phyloP scores from a whole-genome alignment of 1,140 invertebrate genomes.

The Formica selysi region DNA sequence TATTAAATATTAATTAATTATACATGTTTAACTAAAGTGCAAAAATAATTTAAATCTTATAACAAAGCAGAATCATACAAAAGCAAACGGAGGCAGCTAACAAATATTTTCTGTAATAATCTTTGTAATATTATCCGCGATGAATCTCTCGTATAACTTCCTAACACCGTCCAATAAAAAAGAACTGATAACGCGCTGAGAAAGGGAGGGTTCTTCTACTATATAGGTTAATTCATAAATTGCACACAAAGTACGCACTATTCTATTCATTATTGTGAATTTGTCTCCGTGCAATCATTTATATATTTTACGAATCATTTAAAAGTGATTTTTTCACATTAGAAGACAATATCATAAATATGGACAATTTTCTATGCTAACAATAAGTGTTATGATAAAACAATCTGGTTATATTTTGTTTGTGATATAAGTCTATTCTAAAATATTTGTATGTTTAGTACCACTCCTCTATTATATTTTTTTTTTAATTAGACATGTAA shows the following conservation, averaged over 20 bases:
- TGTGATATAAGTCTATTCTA: background rate
- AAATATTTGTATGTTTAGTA: background rate
- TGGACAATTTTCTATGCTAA: slow-evolving; percentile 10
- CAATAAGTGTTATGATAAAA: background rate
- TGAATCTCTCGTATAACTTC: slow-evolving; percentile 23
- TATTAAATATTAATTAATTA: background rate
- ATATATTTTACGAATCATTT: background rate
- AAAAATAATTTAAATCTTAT: background rate
- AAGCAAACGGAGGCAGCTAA: background rate
- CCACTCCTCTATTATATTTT: background rate
- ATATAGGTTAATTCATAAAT: slow-evolving; percentile 26
- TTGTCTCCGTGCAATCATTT: background rate
- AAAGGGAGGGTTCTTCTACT: background rate
- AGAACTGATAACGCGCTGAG: slow-evolving; percentile 10
- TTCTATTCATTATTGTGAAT: slow-evolving; percentile 6
- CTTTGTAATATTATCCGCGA: slow-evolving; percentile 21
- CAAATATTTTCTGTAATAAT: slow-evolving; percentile 2
- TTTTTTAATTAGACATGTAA: background rate
- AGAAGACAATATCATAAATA: background rate
- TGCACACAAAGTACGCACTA: background rate
- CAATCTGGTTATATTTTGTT: slow-evolving; percentile 6
- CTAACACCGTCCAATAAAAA: slow-evolving; percentile 39
- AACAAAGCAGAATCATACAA: slow-evolving; percentile 5
- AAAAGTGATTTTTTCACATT: background rate
- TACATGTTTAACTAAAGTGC: background rate